Conservation (phyloP, 2,888 invertebrate genomes). For the Latrodectus elegans region DNA sequence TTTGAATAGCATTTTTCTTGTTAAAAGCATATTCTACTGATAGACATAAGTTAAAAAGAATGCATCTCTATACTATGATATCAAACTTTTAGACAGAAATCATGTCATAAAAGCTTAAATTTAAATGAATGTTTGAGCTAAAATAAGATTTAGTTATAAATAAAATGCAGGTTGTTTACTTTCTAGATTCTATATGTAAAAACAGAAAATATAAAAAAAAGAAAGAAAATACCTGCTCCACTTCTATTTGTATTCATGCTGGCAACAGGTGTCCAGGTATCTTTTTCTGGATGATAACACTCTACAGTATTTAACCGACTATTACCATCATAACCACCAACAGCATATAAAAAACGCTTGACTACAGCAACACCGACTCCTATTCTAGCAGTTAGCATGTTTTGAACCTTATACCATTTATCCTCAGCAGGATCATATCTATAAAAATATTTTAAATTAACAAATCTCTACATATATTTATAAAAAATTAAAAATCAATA, state of each 20-base stretch:
- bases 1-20: too few species aligned
- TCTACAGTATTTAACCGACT: slow-evolving; percentile 86
- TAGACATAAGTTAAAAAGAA: too few species aligned
- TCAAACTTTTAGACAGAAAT: too few species aligned
- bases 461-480: background rate
- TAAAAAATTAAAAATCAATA: background rate
- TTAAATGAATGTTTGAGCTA: too few species aligned
- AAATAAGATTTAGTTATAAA: too few species aligned
- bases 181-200: too few species aligned
- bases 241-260: slow-evolving; percentile 86
- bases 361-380: slow-evolving; percentile 82
- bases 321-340: slow-evolving; percentile 91
- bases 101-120: too few species aligned
- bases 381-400: slow-evolving; percentile 79
- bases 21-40: too few species aligned
- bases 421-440: slow-evolving; percentile 92
- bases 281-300: slow-evolving; percentile 94
- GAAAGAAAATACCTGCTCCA: slow-evolving; percentile 83
- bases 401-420: slow-evolving; percentile 83
- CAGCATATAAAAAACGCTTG: slow-evolving; percentile 83
- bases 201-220: too few species aligned
- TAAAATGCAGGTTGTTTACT: too few species aligned
- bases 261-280: slow-evolving; percentile 88
- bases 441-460: slow-evolving; percentile 70
- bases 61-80: too few species aligned